Conservation (phyloP, 2,113 vertebrate species). For the Daubentonia madagascariensis region DNA sequence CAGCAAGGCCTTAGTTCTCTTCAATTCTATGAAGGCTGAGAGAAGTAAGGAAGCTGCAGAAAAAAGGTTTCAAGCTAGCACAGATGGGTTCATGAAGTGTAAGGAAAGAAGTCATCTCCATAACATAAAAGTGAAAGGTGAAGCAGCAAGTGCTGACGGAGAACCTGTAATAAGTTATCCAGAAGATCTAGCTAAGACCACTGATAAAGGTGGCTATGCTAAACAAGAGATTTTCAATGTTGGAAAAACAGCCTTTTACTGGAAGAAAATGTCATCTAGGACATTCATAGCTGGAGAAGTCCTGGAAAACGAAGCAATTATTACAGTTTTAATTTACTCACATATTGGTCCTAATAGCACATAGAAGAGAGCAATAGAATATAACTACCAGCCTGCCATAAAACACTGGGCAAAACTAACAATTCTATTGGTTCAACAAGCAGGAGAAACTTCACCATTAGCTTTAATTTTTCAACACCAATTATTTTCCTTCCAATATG, state of each 20-base stretch:
- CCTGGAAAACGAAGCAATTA: neutral
- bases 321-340: constrained; percentile 14
- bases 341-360: neutral
- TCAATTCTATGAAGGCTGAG: neutral
- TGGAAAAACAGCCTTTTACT: too few relatives aligned
- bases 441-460: neutral
- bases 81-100: neutral
- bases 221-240: too few relatives aligned
- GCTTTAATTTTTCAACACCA: neutral
- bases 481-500: constrained; percentile 40
- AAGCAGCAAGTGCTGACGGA: too few relatives aligned
- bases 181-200: too few relatives aligned
- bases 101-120: too few relatives aligned
- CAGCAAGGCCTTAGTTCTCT: neutral
- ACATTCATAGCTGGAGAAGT: neutral
- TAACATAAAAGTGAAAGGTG: too few relatives aligned
- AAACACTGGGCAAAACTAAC: neutral
- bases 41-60: neutral
- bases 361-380: neutral
- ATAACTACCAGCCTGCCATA: neutral
- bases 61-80: neutral
- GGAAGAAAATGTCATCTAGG: neutral
- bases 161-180: too few relatives aligned
- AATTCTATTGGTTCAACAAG: neutral
- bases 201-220: too few relatives aligned